Evolutionary conservation across 2,113 vertebrate species (phyloP), one percentile per base, ranked within the genome.

Genomic region (Larimichthys polyactis): DNA sequence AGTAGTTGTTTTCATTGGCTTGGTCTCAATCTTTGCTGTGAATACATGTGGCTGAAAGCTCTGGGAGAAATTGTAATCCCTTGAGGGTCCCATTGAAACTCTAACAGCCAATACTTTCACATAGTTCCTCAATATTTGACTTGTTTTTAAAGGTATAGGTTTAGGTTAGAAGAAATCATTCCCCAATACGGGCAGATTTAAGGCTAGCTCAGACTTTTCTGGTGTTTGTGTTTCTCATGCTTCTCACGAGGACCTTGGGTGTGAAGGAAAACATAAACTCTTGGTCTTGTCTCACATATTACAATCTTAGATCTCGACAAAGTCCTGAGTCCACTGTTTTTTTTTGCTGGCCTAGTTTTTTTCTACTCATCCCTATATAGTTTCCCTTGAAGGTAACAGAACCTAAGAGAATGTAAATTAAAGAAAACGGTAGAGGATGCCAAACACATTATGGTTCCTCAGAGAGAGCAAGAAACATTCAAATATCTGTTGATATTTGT

Each of bases 1-100:
- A 85, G 66, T 10, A 77, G 59, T 55, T 63, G n/a, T 74, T 84
- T 86, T 78, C 57, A 81, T 69, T 69, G 80, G 57, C 81, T 80
- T 85, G 78, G 54, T 81, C 67, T 24, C 81, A 81, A 52, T 76
- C 81, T 72, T 71, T 75, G 57, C n/a, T 84, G 12, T 17, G 62
- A 62, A 82, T 81, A 86, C 46, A 63, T 78, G 24, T 64, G 44
- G 43, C 58, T 65, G 67, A 65, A 77, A 68, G 59, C 67, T 82
- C 78, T 63, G 20, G 52, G 73, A 75, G 27, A 32, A 75, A 49
- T 69, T 11, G 3, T 44, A 82, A 66, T 36, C 51, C 52, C 67
- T 46, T 2, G 4, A 66, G 65, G 48, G 27, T 60, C 14, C 57
- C 12, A 16, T 62, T 75, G 48, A 84, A 86, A 75, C 62, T 48